Evolutionary conservation across 2,113 vertebrate species (phyloP).

Genomic region (Caretta caretta): DNA sequence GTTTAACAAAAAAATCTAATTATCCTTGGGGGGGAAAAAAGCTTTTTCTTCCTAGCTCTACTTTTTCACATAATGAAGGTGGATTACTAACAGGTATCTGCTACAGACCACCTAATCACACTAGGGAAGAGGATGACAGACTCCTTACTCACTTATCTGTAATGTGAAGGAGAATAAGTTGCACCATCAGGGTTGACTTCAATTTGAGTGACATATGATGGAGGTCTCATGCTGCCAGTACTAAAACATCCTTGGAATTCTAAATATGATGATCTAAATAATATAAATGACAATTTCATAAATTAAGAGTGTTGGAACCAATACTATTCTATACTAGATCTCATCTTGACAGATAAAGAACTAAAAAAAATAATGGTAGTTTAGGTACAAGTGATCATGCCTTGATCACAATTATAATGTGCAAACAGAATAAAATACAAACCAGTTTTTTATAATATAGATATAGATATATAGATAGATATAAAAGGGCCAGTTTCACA

Average conservation of each 20-base stretch:
- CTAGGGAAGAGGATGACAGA: background rate
- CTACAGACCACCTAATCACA: background rate
- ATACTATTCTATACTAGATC: background rate
- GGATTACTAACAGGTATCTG: background rate
- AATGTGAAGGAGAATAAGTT: background rate
- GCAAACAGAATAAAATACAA: background rate
- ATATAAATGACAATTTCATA: background rate
- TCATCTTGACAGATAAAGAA: background rate
- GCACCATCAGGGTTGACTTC: background rate
- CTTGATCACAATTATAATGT: background rate
- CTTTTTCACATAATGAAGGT: background rate
- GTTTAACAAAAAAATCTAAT: background rate
- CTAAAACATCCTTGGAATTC: background rate
- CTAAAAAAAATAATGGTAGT: background rate
- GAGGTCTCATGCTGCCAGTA: background rate
- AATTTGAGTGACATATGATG: background rate
- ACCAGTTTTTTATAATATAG: background rate
- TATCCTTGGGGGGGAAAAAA: background rate
- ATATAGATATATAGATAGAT: too few relatives aligned
- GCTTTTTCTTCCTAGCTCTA: background rate
- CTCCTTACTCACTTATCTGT: background rate
- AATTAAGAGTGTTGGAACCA: too few relatives aligned
- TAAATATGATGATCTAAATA: background rate
- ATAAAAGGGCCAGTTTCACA: too few relatives aligned
- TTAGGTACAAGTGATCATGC: background rate